These are phyloP conservation scores for Callopanchax toddi DNA, from an alignment of 2,113 vertebrate species.

Conservation along the genomic window DNA sequence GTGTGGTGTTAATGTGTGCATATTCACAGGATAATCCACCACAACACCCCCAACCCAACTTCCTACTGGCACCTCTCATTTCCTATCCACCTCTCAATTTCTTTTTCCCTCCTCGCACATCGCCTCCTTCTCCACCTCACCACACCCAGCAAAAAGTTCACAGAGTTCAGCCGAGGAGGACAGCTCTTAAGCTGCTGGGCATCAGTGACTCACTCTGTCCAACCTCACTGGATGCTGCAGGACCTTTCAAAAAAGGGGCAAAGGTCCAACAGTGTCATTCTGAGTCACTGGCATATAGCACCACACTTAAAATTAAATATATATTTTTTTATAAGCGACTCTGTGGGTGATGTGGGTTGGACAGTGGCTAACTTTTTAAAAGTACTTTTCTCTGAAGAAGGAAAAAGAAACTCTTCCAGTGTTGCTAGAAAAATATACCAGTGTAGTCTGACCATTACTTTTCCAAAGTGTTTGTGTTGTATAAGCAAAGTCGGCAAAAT, in stretches of 20 bases:
- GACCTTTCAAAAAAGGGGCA: conserved; percentile 58
- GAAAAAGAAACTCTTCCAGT: conserved; percentile 7
- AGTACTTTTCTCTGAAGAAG: conserved; percentile 6
- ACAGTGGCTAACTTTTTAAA: conserved; percentile 38
- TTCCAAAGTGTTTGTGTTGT: background rate
- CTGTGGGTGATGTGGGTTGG: conserved; percentile 48
- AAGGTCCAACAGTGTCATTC: conserved; percentile 53
- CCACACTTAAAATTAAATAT: conserved; percentile 47
- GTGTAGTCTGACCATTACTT: conserved; percentile 15
- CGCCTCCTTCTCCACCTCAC: conserved; percentile 43
- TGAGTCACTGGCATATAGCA: conserved; percentile 36
- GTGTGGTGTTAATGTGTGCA: conserved; percentile 20
- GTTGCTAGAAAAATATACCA: conserved; percentile 30
- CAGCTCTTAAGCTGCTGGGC: conserved; percentile 52
- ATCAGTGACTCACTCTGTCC: conserved; percentile 72
- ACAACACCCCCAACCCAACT: conserved; percentile 43
- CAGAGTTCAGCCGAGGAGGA: conserved; percentile 65
- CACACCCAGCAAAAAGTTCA: conserved; percentile 66
- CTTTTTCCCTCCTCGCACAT: conserved; percentile 16
- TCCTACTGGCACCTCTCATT: conserved; percentile 66
- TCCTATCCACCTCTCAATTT: conserved; percentile 37
- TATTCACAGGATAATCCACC: conserved; percentile 56
- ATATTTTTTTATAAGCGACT: conserved; percentile 50
- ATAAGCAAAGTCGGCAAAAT: background rate
- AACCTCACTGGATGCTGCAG: conserved; percentile 51